Evolutionary conservation across 2,888 invertebrate species (phyloP).

Genomic region (Chymomyza fuscimana): DNA sequence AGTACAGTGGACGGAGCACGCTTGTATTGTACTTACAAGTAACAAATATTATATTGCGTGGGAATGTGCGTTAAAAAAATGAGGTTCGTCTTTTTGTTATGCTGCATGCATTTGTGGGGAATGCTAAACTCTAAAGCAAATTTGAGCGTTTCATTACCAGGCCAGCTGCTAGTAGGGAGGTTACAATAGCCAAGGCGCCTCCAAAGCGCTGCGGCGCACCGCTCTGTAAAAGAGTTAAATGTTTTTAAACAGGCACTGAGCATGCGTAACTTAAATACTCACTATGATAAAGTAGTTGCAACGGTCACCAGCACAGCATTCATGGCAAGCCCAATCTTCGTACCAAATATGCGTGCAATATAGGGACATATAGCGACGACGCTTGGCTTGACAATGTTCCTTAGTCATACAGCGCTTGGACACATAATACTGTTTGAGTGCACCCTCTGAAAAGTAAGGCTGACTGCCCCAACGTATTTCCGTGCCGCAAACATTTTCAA

Average conservation of each 20-base stretch:
- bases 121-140: background rate
- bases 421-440: constrained; percentile 94
- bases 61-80: constrained; percentile 7
- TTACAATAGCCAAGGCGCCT: constrained; percentile 6
- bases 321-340: constrained; percentile 97
- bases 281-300: constrained; percentile 98
- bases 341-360: constrained; percentile 96
- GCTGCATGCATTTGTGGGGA: background rate
- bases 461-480: constrained; percentile 94
- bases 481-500: constrained; percentile 84
- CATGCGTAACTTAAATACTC: constrained; percentile 80
- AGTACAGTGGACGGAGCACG: constrained; percentile 32
- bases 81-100: background rate
- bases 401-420: constrained; percentile 94
- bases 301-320: constrained; percentile 96
- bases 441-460: constrained; percentile 97
- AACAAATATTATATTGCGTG: background rate
- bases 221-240: constrained; percentile 43
- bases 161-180: constrained; percentile 26
- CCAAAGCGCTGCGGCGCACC: constrained; percentile 34
- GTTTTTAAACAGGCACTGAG: background rate
- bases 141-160: constrained; percentile 15
- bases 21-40: constrained; percentile 4
- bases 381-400: constrained; percentile 87
- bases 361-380: constrained; percentile 85